Conservation (phyloP, 2,113 vertebrate genomes). For the Plecotus auritus region DNA sequence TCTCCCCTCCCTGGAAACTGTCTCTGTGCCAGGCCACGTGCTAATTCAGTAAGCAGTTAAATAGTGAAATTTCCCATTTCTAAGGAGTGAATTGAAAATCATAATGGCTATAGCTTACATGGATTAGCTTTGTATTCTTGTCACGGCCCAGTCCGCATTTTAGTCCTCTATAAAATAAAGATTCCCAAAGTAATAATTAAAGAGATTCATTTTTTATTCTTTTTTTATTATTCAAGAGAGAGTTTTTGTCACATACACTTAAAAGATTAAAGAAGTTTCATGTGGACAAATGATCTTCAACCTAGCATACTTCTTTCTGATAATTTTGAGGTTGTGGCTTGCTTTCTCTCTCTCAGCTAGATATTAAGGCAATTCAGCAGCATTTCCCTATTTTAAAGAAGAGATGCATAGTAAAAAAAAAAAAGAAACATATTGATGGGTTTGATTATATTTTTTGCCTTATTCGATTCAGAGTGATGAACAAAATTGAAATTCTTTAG, state of each 20-base stretch:
- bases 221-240: conserved; percentile 40
- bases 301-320: not conserved
- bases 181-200: conserved; percentile 4
- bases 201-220: conserved; percentile 5
- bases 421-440: conserved; percentile 41
- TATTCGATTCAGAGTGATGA: conserved; percentile 48
- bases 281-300: conserved; percentile 36
- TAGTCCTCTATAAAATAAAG: not conserved
- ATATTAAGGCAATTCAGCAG: not conserved
- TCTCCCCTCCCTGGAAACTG: not conserved
- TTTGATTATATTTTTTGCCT: conserved; percentile 67
- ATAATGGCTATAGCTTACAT: not conserved
- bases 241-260: not conserved
- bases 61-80: not conserved
- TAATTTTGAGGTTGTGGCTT: not conserved
- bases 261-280: conserved; percentile 27
- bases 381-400: conserved; percentile 29
- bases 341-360: not conserved
- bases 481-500: conserved; percentile 66
- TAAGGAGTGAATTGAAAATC: not conserved
- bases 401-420: not conserved
- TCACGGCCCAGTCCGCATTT: not conserved
- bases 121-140: conserved; percentile 21
- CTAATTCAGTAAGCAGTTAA: not conserved
- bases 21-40: not conserved